Percentiles rank a stretch among this genome's conserved stretches.
These are phyloP conservation scores for Adelognathus sp. DNA, from an alignment of 2,888 invertebrate species.

Conservation along the genomic window DNA sequence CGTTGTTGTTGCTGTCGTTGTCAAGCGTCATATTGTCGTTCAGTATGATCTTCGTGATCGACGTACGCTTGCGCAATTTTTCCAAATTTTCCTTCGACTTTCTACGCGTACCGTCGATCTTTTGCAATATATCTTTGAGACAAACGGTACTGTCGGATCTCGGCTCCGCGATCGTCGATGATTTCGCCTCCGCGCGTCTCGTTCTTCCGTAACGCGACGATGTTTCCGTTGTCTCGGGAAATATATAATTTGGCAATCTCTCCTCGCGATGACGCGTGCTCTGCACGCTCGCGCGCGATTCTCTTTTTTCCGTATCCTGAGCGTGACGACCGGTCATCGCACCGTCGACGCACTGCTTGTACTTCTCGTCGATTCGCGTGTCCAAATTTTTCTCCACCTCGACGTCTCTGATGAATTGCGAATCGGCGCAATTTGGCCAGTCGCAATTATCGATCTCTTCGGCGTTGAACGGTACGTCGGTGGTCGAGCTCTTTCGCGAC, in stretches of 20 bases:
- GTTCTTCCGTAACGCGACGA: slow-evolving; percentile 1
- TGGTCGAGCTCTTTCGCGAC: slow-evolving; percentile 21
- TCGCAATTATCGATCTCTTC: slow-evolving; percentile 44
- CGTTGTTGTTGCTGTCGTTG: slow-evolving; percentile 62
- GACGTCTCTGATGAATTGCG: slow-evolving; percentile 44
- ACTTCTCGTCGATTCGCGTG: slow-evolving; percentile 76
- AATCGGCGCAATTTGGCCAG: slow-evolving; percentile 51
- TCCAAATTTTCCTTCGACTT: slow-evolving; percentile 75
- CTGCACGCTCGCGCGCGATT: neutral
- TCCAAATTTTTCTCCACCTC: slow-evolving; percentile 62
- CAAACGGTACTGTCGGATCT: slow-evolving; percentile 71
- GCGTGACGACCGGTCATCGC: slow-evolving; percentile 60
- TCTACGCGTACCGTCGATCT: slow-evolving; percentile 69
- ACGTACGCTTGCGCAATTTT: slow-evolving; percentile 75
- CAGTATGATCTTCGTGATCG: slow-evolving; percentile 76
- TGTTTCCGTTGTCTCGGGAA: slow-evolving; percentile 50
- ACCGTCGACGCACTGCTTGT: slow-evolving; percentile 76
- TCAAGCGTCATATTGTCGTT: slow-evolving; percentile 69
- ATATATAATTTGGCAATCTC: slow-evolving; percentile 64
- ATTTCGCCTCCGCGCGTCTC: neutral
- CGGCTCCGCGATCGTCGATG: neutral
- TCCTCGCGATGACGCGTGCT: slow-evolving; percentile 46
- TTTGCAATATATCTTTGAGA: slow-evolving; percentile 76
- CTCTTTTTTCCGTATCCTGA: slow-evolving; percentile 8
- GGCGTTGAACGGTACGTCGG: slow-evolving; percentile 50